These are phyloP conservation scores for Gymnothorax reevesii DNA, from an alignment of 2,797 vertebrate species.

Conservation along the genomic window DNA sequence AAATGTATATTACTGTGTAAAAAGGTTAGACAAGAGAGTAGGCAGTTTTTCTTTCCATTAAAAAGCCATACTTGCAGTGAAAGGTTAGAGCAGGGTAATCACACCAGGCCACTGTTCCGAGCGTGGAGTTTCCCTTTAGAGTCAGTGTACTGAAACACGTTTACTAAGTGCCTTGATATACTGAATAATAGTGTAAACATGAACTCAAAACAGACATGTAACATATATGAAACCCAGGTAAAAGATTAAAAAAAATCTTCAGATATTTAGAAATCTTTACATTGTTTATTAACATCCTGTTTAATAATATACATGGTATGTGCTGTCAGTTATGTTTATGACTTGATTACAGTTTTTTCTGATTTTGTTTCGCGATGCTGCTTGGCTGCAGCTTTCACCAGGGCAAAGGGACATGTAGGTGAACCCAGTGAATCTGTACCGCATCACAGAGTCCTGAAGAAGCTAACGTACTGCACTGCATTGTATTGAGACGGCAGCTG, in stretches of 20 bases:
- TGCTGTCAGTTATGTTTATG: constrained; percentile 67
- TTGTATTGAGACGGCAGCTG: not conserved
- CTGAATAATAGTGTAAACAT: constrained; percentile 50
- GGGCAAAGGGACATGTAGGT: not conserved
- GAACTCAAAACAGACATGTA: constrained; percentile 44
- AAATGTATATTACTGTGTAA: constrained; percentile 50
- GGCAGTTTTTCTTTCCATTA: constrained; percentile 56
- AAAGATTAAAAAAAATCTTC: constrained; percentile 44
- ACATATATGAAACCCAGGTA: constrained; percentile 48
- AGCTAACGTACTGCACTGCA: not conserved
- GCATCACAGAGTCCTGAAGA: constrained; percentile 20
- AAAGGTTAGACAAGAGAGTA: constrained; percentile 53
- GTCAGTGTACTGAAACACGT: constrained; percentile 64
- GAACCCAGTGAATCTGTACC: not conserved
- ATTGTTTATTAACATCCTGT: constrained; percentile 58
- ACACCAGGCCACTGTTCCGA: constrained; percentile 56
- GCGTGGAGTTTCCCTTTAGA: constrained; percentile 57
- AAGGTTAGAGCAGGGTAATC: constrained; percentile 54
- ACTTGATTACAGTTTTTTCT: constrained; percentile 35
- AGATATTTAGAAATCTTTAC: constrained; percentile 59
- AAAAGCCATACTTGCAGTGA: constrained; percentile 72
- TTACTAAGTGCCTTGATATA: constrained; percentile 67
- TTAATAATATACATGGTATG: constrained; percentile 64
- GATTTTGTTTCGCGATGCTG: constrained; percentile 6
- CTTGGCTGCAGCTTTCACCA: not conserved